A percentile compares a stretch with the other conserved stretches of the same genome.
These are phyloP conservation scores for Cenopis cana DNA, from an alignment of 2,888 invertebrate species.

Conservation along the genomic window DNA sequence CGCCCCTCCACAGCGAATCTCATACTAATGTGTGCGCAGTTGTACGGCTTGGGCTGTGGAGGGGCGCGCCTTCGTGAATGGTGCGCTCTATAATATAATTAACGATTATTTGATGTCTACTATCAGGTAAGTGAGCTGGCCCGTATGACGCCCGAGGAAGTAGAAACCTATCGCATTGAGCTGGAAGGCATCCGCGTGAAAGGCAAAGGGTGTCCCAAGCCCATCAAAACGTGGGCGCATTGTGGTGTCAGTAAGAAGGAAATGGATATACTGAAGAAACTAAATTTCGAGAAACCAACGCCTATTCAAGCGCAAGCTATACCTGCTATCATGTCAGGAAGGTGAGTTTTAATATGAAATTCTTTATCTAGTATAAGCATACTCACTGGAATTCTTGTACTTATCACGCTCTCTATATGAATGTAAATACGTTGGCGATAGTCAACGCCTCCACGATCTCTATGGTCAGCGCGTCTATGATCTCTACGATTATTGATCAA, in stretches of 20 bases:
- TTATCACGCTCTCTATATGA: too few species aligned
- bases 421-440: too few species aligned
- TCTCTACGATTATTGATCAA: too few species aligned
- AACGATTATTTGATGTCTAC: background rate
- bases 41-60: too few species aligned
- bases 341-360: conserved; percentile 68
- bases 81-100: too few species aligned
- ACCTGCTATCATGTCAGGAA: conserved; percentile 97
- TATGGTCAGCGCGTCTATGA: too few species aligned
- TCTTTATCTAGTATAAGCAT: too few species aligned
- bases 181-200: conserved; percentile 98
- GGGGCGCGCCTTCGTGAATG: too few species aligned
- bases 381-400: too few species aligned
- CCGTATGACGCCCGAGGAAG: conserved; percentile 94
- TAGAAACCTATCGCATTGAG: conserved; percentile 93
- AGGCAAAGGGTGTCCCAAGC: conserved; percentile 98
- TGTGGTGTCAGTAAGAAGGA: conserved; percentile 98
- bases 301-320: conserved; percentile 99
- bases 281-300: conserved; percentile 97
- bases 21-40: too few species aligned
- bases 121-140: conserved; percentile 95
- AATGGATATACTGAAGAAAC: conserved; percentile 95
- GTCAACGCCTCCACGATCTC: too few species aligned
- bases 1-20: too few species aligned
- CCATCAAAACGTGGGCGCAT: conserved; percentile 98